A percentile compares a stretch with the other conserved stretches of the same genome.
Evolutionary conservation across 2,113 vertebrate genomes (phyloP).

Genomic region (Upupa epops): DNA sequence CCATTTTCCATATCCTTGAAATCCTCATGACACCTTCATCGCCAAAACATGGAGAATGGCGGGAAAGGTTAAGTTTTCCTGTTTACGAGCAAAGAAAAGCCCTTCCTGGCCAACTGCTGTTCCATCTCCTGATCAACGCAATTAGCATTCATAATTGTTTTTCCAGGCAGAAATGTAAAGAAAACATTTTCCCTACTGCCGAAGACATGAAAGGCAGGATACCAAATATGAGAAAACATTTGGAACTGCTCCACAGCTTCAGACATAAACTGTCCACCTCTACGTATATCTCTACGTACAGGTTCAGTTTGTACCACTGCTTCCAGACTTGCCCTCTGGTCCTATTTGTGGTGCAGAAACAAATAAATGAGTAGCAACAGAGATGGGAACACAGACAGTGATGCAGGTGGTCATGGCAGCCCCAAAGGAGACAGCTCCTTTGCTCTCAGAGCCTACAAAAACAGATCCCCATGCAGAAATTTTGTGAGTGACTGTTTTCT

Average conservation of each 20-base stretch:
- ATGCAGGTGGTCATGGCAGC: neutral
- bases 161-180: constrained; percentile 58
- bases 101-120: constrained; percentile 31
- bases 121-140: constrained; percentile 16
- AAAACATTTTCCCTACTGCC: neutral
- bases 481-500: neutral
- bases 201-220: constrained; percentile 50
- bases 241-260: constrained; percentile 24
- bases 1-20: constrained; percentile 16
- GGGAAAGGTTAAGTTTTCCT: constrained; percentile 64
- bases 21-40: neutral
- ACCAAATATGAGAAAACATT: neutral
- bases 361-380: neutral
- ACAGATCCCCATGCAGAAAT: neutral
- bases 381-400: neutral
- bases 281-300: neutral
- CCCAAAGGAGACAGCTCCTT: neutral
- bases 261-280: neutral
- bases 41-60: neutral
- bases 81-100: constrained; percentile 23
- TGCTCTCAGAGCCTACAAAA: neutral
- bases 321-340: neutral
- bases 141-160: constrained; percentile 56
- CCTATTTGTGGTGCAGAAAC: neutral
- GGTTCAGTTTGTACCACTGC: neutral